Evolutionary conservation across 2,888 invertebrate species (phyloP).

Genomic region (Lepas anatifera): DNA sequence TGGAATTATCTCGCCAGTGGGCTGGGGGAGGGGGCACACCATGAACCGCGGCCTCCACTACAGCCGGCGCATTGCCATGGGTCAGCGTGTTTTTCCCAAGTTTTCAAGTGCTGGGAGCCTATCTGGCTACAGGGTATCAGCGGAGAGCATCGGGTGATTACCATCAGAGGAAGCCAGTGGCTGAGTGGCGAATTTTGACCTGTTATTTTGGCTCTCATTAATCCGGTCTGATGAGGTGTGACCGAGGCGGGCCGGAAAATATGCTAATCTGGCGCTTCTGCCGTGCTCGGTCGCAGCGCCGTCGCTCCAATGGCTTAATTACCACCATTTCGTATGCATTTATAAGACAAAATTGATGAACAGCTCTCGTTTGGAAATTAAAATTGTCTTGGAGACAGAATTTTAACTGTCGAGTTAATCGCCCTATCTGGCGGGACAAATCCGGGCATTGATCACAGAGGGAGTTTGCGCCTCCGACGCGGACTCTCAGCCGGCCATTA

Average conservation of each 20-base stretch:
- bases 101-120: too few relatives aligned
- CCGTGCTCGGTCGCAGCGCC: neutral
- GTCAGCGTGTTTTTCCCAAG: too few relatives aligned
- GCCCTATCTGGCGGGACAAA: neutral
- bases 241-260: neutral
- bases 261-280: neutral
- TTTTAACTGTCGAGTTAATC: slow-evolving; percentile 6
- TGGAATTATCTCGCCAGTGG: too few relatives aligned
- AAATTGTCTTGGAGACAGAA: slow-evolving; percentile 6
- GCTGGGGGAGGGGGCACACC: too few relatives aligned
- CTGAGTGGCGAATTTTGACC: too few relatives aligned
- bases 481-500: too few relatives aligned
- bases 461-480: too few relatives aligned
- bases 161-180: too few relatives aligned
- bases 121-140: too few relatives aligned
- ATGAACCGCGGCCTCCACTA: too few relatives aligned
- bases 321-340: neutral
- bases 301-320: neutral
- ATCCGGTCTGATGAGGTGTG: slow-evolving; percentile 1
- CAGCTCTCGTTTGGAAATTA: slow-evolving; percentile 1
- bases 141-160: too few relatives aligned
- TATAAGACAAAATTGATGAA: slow-evolving; percentile 6
- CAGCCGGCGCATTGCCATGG: too few relatives aligned
- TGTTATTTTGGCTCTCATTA: slow-evolving; percentile 5
- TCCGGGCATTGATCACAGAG: neutral